Base-by-base conservation (phyloP, 2,113 vertebrate genomes). In the Glaucomys volans region DNA sequence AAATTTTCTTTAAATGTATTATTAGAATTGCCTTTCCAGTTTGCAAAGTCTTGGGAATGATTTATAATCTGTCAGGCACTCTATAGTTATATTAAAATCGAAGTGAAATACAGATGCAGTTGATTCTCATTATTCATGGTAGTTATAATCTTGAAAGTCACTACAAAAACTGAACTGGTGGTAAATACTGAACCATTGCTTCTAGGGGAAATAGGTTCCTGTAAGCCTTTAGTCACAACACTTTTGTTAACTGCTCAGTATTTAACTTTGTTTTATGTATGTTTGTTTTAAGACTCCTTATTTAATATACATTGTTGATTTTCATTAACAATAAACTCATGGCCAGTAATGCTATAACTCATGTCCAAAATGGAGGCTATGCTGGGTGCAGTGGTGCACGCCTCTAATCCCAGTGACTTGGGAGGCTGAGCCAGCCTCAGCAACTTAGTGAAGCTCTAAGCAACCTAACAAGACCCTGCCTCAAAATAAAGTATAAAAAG, bases 1-100 rank as follows among this genome's bases (percentile, higher is more conserved):
- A 83, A 84, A n/a, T 94, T 91, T 71, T 96, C 35, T 64, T 93
- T 82, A 66, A 44, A 69, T 76, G 1, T 84, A 62, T 88, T 91
- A 32, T 67, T 79, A 85, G 30, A 83, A 62, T 74, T 71, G 24
- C 32, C 30, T 90, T 92, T 94, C 80, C 4, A 92, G 17, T 94
- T 94, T 75, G 50, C 26, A 93, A 77, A 91, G 83, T 89, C 52
- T 37, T 74, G 20, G 37, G 28, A 82, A 52, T 91, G 47, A 90
- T 74, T 79, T 84, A 14, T 69, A 84, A 11, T 85, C 54, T 32
- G 0, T 76, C 0, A 85, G 18, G 30, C 12, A 85, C 44, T 62
- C 11, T 69, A 0, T 87, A 35, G 30, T 80, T 22, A 75, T 59
- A 37, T 72, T 82, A 74, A 95, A 76, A 66, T 86, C 16, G 50